phyloP scores from a whole-genome alignment of 64 coral and sea anemone genomes.

The Hydrozoanthus tunicans region DNA sequence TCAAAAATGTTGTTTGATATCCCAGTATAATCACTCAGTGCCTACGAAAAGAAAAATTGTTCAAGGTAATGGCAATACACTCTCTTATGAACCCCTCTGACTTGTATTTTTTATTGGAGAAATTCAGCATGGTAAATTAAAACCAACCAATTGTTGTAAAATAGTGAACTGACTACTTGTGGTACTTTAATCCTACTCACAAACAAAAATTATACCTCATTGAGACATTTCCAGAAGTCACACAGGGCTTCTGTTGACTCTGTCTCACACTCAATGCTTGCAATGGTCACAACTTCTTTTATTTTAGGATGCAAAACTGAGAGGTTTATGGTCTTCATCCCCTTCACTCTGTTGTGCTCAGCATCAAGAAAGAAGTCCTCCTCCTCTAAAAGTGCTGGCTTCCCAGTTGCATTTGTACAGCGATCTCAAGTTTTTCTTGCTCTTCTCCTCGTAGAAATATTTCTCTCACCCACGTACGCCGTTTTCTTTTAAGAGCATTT shows the following conservation, averaged over 20 bases:
- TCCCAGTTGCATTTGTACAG: too few species aligned
- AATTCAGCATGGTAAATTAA: not conserved
- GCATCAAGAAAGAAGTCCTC: constrained; percentile 69
- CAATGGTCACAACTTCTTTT: constrained; percentile 61
- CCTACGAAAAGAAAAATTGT: constrained; percentile 53
- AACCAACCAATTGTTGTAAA: too few species aligned
- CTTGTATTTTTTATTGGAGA: not conserved
- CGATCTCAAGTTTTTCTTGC: too few species aligned
- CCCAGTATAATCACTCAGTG: constrained; percentile 69
- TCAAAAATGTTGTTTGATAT: constrained; percentile 56
- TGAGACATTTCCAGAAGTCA: constrained; percentile 62
- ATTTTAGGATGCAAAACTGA: constrained; percentile 48
- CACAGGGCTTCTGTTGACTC: constrained; percentile 71
- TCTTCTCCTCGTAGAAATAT: too few species aligned
- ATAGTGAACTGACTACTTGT: too few species aligned
- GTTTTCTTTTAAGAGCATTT: too few species aligned
- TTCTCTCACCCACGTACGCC: too few species aligned
- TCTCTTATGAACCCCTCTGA: not conserved
- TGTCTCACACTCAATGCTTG: constrained; percentile 55
- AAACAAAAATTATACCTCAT: constrained; percentile 54
- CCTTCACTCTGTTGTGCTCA: constrained; percentile 71
- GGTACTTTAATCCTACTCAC: not conserved
- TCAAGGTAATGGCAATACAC: constrained; percentile 47
- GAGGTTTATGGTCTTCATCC: constrained; percentile 71
- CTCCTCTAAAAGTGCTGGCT: not conserved